phyloP scores from a whole-genome alignment of 2,113 vertebrate species.

The Campylorhamphus procurvoides region DNA sequence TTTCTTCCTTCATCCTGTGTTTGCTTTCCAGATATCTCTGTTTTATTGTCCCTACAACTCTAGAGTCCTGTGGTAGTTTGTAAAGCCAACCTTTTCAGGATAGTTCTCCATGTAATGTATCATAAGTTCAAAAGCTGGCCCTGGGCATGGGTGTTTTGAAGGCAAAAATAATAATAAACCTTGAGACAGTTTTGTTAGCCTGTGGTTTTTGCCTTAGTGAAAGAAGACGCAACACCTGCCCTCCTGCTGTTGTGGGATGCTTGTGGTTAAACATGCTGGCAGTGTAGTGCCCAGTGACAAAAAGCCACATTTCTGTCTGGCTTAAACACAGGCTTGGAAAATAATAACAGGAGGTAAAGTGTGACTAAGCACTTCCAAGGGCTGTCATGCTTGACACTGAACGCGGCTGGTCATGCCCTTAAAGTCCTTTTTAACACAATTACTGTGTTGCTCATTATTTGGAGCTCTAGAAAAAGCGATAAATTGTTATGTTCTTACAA shows the following conservation, averaged over 20 bases:
- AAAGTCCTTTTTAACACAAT: conserved; percentile 49
- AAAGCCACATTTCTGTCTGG: conserved; percentile 1
- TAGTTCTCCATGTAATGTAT: background rate
- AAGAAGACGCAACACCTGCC: background rate
- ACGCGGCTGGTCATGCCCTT: conserved; percentile 35
- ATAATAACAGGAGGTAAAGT: conserved; percentile 25
- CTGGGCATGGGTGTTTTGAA: background rate
- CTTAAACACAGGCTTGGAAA: conserved; percentile 37
- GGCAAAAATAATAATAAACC: background rate
- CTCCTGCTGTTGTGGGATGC: background rate
- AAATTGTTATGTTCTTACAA: background rate
- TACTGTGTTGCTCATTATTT: conserved; percentile 44
- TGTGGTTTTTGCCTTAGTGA: background rate
- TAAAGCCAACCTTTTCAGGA: background rate
- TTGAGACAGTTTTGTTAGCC: background rate
- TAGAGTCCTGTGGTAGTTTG: background rate
- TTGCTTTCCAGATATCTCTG: background rate
- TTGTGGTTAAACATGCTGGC: background rate
- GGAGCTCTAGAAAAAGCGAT: background rate
- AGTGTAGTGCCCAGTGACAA: background rate
- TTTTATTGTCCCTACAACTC: background rate
- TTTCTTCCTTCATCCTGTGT: background rate
- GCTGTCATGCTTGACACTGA: conserved; percentile 22
- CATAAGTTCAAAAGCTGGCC: background rate
- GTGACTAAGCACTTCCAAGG: conserved; percentile 56